Percentiles rank a stretch among this genome's conserved stretches.
These are phyloP conservation scores for Drosophila helvetica DNA, from an alignment of 2,888 invertebrate species.

Conservation along the genomic window DNA sequence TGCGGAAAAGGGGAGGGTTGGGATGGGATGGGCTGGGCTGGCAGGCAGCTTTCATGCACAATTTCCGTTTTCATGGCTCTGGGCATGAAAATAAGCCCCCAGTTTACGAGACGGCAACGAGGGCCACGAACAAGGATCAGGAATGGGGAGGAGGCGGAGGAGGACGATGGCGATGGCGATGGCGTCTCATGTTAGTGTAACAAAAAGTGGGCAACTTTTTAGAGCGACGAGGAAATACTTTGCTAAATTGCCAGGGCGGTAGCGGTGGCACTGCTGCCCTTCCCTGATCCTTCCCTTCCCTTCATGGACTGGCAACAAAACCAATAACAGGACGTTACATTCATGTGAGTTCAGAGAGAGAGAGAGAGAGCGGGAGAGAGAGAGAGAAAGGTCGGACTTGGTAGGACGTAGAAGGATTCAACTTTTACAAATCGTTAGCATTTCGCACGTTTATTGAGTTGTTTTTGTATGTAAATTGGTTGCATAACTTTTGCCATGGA, in stretches of 20 bases:
- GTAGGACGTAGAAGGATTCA: slow-evolving; percentile 36
- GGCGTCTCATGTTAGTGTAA: slow-evolving; percentile 48
- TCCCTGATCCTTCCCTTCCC: background rate
- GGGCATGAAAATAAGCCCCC: slow-evolving; percentile 69
- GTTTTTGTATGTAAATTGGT: slow-evolving; percentile 78
- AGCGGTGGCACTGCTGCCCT: slow-evolving; percentile 5
- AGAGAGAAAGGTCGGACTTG: too few relatives aligned
- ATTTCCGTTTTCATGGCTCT: slow-evolving; percentile 65
- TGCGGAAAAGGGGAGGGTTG: too few relatives aligned
- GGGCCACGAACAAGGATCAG: slow-evolving; percentile 2
- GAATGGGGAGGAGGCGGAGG: background rate
- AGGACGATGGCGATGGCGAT: background rate
- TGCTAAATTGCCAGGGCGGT: slow-evolving; percentile 73
- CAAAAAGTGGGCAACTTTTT: slow-evolving; percentile 76
- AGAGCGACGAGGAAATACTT: slow-evolving; percentile 74
- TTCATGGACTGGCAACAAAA: slow-evolving; percentile 46
- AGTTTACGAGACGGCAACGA: slow-evolving; percentile 57
- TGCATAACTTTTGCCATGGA: slow-evolving; percentile 71
- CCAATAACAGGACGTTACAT: slow-evolving; percentile 50
- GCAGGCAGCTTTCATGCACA: slow-evolving; percentile 66
- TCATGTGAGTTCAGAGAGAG: slow-evolving; percentile 22
- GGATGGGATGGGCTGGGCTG: too few relatives aligned
- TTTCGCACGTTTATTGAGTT: slow-evolving; percentile 80
- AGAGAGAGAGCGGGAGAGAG: slow-evolving; percentile 16
- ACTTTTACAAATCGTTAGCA: slow-evolving; percentile 79